phyloP scores from a whole-genome alignment of 2,888 invertebrate species.

The Leptopterna dolabrata region DNA sequence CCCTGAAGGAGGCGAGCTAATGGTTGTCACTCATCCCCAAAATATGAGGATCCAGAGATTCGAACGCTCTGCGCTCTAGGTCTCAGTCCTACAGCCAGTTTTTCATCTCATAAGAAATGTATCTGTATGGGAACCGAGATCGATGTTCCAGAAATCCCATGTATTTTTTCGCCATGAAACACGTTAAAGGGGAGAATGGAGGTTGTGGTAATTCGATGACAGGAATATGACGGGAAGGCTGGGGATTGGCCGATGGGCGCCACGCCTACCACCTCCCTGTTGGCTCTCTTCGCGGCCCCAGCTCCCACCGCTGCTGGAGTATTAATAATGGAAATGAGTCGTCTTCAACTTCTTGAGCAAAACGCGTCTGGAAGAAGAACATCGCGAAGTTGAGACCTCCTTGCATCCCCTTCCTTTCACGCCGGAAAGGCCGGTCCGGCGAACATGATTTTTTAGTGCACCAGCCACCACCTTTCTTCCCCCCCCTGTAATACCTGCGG shows the following conservation, averaged over 20 bases:
- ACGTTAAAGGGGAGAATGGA: not conserved
- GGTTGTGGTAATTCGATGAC: slow-evolving; percentile 46
- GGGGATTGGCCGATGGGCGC: slow-evolving; percentile 21
- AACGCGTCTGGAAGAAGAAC: not conserved
- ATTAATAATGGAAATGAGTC: slow-evolving; percentile 40
- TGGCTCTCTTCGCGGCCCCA: not conserved
- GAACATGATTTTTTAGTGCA: not conserved
- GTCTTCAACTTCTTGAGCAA: not conserved
- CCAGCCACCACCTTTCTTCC: not conserved
- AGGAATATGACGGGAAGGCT: slow-evolving; percentile 47
- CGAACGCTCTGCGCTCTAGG: too few relatives aligned
- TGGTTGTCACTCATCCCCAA: slow-evolving; percentile 1
- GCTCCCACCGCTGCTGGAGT: not conserved
- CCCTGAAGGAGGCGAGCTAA: not conserved
- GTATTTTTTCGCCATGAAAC: slow-evolving; percentile 32
- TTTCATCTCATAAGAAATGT: not conserved
- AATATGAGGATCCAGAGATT: not conserved
- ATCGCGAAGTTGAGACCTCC: not conserved
- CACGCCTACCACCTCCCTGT: slow-evolving; percentile 37
- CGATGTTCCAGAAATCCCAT: not conserved
- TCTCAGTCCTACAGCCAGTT: too few relatives aligned
- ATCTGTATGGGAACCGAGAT: not conserved
- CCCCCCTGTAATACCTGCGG: not conserved
- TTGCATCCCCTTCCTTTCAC: not conserved
- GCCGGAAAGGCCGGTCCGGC: not conserved